A percentile compares a stretch with the other conserved stretches of the same genome.
These are phyloP conservation scores for Rhombomys opimus DNA, from an alignment of 2,113 vertebrate genomes.

Conservation along the genomic window DNA sequence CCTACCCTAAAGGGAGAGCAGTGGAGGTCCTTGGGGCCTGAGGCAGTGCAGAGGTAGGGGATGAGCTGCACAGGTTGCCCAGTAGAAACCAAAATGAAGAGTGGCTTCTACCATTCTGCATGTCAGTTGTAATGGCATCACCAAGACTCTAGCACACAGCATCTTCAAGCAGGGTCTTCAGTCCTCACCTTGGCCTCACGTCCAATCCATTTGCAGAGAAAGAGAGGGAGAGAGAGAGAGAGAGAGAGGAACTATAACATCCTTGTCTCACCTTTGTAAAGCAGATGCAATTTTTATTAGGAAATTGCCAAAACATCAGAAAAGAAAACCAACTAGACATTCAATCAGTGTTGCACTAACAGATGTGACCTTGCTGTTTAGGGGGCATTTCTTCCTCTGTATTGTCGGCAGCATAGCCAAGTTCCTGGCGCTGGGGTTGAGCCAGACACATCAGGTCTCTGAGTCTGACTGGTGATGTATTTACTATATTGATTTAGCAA, in stretches of 20 bases:
- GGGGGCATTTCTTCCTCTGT: not conserved
- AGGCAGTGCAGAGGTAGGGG: not conserved
- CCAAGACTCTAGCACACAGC: not conserved
- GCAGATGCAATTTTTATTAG: not conserved
- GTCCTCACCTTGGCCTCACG: not conserved
- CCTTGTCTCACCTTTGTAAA: not conserved
- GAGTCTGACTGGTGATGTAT: not conserved
- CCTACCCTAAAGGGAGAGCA: not conserved
- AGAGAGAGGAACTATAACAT: not conserved
- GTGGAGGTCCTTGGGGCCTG: not conserved
- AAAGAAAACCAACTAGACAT: not conserved
- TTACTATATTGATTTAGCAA: not conserved
- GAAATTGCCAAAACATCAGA: not conserved
- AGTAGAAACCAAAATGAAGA: not conserved
- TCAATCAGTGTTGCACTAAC: not conserved
- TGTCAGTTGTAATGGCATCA: rapidly evolving
- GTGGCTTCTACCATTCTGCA: not conserved
- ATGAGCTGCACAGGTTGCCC: not conserved
- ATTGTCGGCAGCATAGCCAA: rapidly evolving
- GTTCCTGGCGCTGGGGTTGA: not conserved
- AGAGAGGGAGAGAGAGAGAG: not conserved
- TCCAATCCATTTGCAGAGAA: not conserved
- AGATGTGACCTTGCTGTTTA: not conserved
- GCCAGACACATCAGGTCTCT: not conserved
- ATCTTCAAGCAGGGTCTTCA: not conserved